Conservation (phyloP, 2,888 invertebrate species). For the Fragum whitleyi region DNA sequence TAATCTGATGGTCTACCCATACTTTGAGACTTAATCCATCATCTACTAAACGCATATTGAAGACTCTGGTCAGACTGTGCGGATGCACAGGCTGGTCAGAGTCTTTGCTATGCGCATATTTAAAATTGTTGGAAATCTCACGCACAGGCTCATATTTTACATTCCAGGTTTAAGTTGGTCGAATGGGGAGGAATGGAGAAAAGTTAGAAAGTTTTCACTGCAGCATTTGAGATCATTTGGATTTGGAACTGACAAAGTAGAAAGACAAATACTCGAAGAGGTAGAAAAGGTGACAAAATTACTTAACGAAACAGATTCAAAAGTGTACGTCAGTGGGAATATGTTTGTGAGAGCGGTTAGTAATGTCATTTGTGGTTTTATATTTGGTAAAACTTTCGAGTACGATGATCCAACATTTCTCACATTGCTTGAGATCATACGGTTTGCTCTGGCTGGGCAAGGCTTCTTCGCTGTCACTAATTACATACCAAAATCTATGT, state of each 20-base stretch:
- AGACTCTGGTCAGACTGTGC: no score
- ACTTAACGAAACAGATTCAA: background rate
- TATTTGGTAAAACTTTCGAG: no score
- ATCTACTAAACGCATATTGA: no score
- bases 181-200: conserved; percentile 8
- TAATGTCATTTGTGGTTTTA: conserved; percentile 71
- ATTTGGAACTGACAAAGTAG: background rate
- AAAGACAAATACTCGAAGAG: conserved; percentile 1
- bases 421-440: conserved; percentile 33
- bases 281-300: background rate
- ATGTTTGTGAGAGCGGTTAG: conserved; percentile 12
- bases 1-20: no score
- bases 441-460: conserved; percentile 34
- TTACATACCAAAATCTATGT: conserved; percentile 54
- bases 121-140: no score
- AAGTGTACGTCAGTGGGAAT: no score
- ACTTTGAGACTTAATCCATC: no score
- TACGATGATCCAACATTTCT: conserved; percentile 57
- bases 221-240: no score
- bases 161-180: conserved; percentile 14
- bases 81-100: no score
- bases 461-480: conserved; percentile 45
- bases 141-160: no score
- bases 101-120: no score
- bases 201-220: conserved; percentile 16